Evolutionary conservation across 2,888 invertebrate genomes (phyloP), one percentile per base, ranked within the genome.

Genomic region (Drosophila incognita): DNA sequence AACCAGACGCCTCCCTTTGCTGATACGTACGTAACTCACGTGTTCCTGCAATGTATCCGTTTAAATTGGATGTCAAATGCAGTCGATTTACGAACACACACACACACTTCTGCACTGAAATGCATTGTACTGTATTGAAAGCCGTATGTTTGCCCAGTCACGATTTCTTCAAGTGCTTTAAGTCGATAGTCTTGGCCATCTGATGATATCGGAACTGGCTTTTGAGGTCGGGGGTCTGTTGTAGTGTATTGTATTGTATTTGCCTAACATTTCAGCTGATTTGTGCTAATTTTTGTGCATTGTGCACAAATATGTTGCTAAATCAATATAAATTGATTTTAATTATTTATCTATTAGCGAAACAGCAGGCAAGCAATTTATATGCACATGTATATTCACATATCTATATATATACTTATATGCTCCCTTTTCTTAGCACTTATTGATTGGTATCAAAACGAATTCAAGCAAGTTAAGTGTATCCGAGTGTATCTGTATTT

Each of bases 261-360:
- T 87, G 81, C 67, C 65, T 63, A 80, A 87, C 70, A 80, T 87
- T 78, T 85, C 88, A 90, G 87, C 77, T 69, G 78, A 80, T 69
- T 85, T 86, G 90, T 83, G 90, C 90, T 90, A 87, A 87, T 86
- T 87, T 87, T 48, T 71, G 38, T 51, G 59, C 58, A 70, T 69
- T 87, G 82, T 73, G 62, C 62, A 59, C 74, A 79, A 69, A 70
- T 80, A 76, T 83, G 70, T 81, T 79, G 84, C 89, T 83, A 89
- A 90, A 90, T 87, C 90, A 82, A 90, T 90, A 87, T 87, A 89
- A 90, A 87, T 87, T 87, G 89, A 90, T 90, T 90, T 87, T 89
- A 87, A 87, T 87, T 87, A 87, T 87, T 87, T 87, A 74, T 87
- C 89, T 89, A 87, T 87, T 87, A 87, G 90, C 86, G 58, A 81